Evolutionary conservation across 2,113 vertebrate species (phyloP).

Genomic region (Albula goreensis): DNA sequence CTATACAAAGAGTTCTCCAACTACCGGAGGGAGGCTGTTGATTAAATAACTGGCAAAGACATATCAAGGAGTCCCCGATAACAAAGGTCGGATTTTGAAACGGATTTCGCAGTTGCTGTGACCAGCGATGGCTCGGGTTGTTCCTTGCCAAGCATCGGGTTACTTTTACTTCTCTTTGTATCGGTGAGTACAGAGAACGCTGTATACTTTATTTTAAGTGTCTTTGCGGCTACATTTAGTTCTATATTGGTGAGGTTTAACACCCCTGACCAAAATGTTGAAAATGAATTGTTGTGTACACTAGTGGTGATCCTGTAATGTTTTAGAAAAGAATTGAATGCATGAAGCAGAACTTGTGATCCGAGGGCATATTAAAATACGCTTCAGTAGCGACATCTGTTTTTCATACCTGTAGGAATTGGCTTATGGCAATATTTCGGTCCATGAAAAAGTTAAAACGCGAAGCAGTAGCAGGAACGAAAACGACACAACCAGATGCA

Average conservation of each 20-base stretch:
- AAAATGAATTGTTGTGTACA: neutral
- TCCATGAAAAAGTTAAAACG: too few relatives aligned
- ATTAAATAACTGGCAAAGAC: neutral
- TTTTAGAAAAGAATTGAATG: neutral
- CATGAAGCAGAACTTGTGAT: neutral
- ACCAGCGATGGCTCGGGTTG: slow-evolving; percentile 10
- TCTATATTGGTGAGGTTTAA: neutral
- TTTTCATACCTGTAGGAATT: neutral
- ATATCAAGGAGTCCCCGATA: neutral
- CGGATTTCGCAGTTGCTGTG: neutral
- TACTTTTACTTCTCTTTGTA: neutral
- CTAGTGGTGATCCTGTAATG: neutral
- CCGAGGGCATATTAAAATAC: neutral
- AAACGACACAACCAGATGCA: too few relatives aligned
- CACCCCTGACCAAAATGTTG: neutral
- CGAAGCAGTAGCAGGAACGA: too few relatives aligned
- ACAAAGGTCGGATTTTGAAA: neutral
- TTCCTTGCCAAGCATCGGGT: neutral
- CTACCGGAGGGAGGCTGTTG: neutral
- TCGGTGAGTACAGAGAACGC: neutral
- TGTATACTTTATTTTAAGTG: neutral
- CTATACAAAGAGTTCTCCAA: neutral
- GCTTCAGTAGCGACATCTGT: neutral
- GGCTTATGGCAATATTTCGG: neutral
- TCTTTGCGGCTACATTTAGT: neutral